phyloP scores from a whole-genome alignment of 2,797 vertebrate genomes.

The Neosilurus hyrtlii region DNA sequence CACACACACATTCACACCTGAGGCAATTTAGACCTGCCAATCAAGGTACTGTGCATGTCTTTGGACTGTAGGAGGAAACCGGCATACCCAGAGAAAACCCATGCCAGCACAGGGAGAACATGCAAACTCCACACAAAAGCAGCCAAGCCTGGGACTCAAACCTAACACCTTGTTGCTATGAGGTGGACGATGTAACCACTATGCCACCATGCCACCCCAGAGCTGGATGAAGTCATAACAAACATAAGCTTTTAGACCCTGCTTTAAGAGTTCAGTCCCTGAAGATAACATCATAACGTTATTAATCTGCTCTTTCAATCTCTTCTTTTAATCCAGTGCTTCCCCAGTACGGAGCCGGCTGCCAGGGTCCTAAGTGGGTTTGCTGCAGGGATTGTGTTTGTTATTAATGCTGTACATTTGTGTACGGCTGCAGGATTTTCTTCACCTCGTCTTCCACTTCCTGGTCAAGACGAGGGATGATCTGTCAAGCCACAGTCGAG shows the following conservation, averaged over 20 bases:
- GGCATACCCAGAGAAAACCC: no score
- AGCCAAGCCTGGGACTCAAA: no score
- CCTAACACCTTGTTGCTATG: no score
- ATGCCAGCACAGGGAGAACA: no score
- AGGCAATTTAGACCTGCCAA: no score
- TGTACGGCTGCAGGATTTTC: neutral
- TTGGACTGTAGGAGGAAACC: no score
- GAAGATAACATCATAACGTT: neutral
- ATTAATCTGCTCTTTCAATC: neutral
- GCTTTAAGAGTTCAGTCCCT: neutral
- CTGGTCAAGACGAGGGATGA: neutral
- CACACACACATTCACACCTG: no score
- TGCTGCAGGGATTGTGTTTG: slow-evolving; percentile 12
- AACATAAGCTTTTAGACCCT: neutral
- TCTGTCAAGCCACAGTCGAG: neutral
- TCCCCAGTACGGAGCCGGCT: neutral
- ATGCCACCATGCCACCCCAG: no score
- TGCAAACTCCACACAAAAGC: no score
- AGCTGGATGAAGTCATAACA: neutral
- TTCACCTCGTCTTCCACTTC: neutral
- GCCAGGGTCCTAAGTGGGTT: neutral
- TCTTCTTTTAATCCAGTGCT: neutral
- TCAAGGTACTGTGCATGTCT: no score
- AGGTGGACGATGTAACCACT: no score
- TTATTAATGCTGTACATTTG: neutral